Base-by-base conservation (phyloP, 2,113 vertebrate species). In the Panthera tigris region DNA sequence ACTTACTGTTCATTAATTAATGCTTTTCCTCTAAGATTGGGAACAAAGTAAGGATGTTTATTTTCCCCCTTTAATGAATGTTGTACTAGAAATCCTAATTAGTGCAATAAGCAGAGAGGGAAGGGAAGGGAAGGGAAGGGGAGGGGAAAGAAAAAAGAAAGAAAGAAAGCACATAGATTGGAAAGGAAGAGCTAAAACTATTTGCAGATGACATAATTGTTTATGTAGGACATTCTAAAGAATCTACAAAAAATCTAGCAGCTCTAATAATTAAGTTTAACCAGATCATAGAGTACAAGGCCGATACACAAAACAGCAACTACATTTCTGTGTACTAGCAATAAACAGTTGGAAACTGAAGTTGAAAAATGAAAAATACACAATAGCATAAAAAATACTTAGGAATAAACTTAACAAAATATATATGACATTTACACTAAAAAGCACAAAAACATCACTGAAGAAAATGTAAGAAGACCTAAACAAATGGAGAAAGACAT, bases 351-450 rank as follows among this genome's bases (percentile, higher is more conserved):
- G 14, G 61, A 78, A 89, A 93, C 25, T 48, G 6, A 91, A 86
- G 14, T 61, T n/a, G 63, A 52, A 96, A 74, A 45, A 29, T 50
- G 39, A 52, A 71, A 50, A 45, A 66, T 52, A 73, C 36, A 41
- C 11, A 71, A 63, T 9, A 57, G 31, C 23, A 89, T 36, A 65
- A 83, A 74, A 89, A 68, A 90, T 41, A 55, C 57, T 27, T 45
- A 79, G 50, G 63, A 94, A 90, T 61, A 78, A 57, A 78, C 69
- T 85, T 94, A 48, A 39, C n/a, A 88, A 74, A 55, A 74, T 73
- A 61, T 4, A 0, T 21, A 19, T 83, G 39, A 39, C 10, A 33
- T 41, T 69, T 93, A 68, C 27, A 80, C 25, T 69, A 7, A 76
- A 89, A 78, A 84, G 3, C 41, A 48, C 14, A 39, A 83, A 45